Percentiles rank a stretch among this genome's conserved stretches.
These are phyloP conservation scores for Brevimyrus niger DNA, from an alignment of 2,113 vertebrate species.

Conservation along the genomic window DNA sequence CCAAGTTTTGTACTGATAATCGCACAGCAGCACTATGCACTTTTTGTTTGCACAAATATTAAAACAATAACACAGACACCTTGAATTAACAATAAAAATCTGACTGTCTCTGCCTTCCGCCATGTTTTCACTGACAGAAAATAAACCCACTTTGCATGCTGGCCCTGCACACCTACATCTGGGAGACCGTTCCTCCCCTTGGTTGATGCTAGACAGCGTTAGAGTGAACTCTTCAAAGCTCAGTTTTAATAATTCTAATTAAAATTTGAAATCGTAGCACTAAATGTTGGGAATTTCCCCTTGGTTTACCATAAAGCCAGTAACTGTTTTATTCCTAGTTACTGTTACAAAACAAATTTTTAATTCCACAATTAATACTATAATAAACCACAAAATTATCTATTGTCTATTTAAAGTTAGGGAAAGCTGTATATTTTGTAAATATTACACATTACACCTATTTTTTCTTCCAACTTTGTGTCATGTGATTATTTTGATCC, in stretches of 20 bases:
- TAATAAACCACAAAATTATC: neutral
- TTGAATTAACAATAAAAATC: neutral
- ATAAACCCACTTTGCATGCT: neutral
- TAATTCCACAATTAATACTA: neutral
- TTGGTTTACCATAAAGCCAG: neutral
- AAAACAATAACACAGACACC: neutral
- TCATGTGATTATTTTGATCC: neutral
- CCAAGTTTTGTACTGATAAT: neutral
- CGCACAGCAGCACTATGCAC: neutral
- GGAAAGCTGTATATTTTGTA: neutral
- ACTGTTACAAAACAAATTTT: too few species aligned
- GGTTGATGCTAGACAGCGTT: neutral
- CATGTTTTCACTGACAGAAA: neutral
- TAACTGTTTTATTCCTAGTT: neutral
- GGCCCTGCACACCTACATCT: neutral
- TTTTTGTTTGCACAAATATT: neutral
- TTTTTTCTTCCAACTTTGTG: neutral
- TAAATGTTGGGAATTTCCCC: too few species aligned
- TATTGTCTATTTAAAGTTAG: neutral
- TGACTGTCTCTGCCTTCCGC: neutral
- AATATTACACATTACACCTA: neutral
- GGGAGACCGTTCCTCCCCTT: neutral
- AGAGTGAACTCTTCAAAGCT: neutral
- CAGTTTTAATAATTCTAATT: neutral
- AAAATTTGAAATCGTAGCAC: neutral